Percentiles rank a stretch among this genome's conserved stretches.
phyloP scores from a whole-genome alignment of 2,797 vertebrate species.

The Hapalemur alaotrensis region DNA sequence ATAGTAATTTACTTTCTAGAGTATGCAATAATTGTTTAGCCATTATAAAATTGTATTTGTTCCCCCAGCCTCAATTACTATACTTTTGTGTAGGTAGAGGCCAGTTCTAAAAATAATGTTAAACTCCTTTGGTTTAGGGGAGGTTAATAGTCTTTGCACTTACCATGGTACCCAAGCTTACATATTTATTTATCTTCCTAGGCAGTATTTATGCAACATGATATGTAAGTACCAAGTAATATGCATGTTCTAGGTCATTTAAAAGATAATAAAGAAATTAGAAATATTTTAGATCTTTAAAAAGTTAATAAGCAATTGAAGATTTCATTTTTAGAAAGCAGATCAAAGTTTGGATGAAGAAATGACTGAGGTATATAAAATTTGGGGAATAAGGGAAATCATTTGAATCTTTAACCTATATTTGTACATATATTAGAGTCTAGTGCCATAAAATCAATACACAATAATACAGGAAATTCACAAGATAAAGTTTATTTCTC shows the following conservation, averaged over 20 bases:
- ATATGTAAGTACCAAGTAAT: not conserved
- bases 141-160: not conserved
- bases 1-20: not conserved
- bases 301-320: not conserved
- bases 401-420: not conserved
- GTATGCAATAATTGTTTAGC: not conserved
- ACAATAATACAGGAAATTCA: not conserved
- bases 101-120: not conserved
- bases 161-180: not conserved
- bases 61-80: not conserved
- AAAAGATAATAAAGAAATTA: not conserved
- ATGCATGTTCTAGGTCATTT: not conserved
- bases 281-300: not conserved
- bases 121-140: not conserved
- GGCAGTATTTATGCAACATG: not conserved
- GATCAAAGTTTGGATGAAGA: not conserved
- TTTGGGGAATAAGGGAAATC: not conserved
- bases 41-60: not conserved
- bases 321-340: not conserved
- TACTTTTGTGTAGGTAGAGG: not conserved
- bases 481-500: not conserved
- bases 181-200: not conserved
- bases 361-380: not conserved
- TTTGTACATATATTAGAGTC: not conserved
- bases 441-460: not conserved